Evolutionary conservation across 2,113 vertebrate genomes (phyloP), one percentile per base, ranked within the genome.

Genomic region (Phyllopteryx taeniolatus): DNA sequence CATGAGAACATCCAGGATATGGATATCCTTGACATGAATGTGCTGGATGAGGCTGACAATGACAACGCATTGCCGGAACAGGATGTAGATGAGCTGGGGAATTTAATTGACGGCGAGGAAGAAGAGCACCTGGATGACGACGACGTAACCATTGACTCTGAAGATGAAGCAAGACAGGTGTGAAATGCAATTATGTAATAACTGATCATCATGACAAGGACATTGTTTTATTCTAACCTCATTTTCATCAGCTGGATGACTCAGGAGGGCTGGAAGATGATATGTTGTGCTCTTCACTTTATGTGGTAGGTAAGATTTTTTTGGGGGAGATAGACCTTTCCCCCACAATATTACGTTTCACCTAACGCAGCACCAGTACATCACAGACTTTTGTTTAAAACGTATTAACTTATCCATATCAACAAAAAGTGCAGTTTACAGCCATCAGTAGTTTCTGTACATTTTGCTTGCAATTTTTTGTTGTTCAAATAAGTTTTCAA

Each of bases 11-110:
- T 96, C 82, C 94, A 94, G 82, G 93, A 93, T 54, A 94, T 96
- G 88, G 95, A 95, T 86, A 93, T 95, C 89, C 90, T 96, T 82
- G 94, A 96, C 78, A 95, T 96, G 85, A 95, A 92, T 5, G 88
- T 96, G 67, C 80, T 96, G 75, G 95, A 95, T 43, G 94, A 96
- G 72, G 93, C 94, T 0, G 94, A 96, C 67, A 95, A 94, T 1
- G 94, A 95, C 76, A 93, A 92, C 14, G 90, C 92, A 74, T 88
- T 91, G 62, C 91, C 89, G 0, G 93, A 93, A 64, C 93, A 95
- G 2, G 92, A 92, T 1, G 80, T 93, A 0, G 90, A 91, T 20
- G 88, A 93, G 39, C 60, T 89, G 0, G 77, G 59, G 3, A 72
- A 81, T 57, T 73, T 64, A 49, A 73, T 66, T 47, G 22, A 67